phyloP scores from a whole-genome alignment of 2,797 vertebrate species.

The Paramormyrops hopkinsi region DNA sequence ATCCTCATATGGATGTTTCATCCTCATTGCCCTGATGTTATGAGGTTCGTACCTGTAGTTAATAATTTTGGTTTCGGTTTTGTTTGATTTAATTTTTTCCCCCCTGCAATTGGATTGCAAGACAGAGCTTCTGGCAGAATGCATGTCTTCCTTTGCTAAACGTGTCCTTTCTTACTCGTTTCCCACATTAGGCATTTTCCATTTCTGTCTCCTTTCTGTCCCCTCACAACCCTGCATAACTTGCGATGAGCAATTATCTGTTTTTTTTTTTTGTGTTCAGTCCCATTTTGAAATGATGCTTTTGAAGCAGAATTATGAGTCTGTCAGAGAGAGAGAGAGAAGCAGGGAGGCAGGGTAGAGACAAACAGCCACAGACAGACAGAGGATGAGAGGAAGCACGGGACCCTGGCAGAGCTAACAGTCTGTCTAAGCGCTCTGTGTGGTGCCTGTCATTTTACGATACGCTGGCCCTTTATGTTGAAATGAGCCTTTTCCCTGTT shows the following conservation, averaged over 20 bases:
- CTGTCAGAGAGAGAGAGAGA: slow-evolving; percentile 2
- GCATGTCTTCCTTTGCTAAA: not conserved
- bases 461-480: slow-evolving; percentile 16
- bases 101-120: not conserved
- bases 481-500: slow-evolving; percentile 6
- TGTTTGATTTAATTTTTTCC: not conserved
- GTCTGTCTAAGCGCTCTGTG: slow-evolving; percentile 4
- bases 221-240: slow-evolving; percentile 21
- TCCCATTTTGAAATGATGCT: slow-evolving; percentile 12
- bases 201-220: not conserved
- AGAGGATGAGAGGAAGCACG: not conserved
- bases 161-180: not conserved
- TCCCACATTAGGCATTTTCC: not conserved
- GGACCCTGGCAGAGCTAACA: not conserved
- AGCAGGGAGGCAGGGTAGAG: not conserved
- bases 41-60: not conserved
- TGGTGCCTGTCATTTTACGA: slow-evolving; percentile 18
- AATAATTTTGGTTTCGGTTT: not conserved
- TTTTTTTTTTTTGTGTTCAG: slow-evolving; percentile 19
- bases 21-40: not conserved
- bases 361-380: slow-evolving; percentile 11
- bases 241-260: slow-evolving; percentile 25
- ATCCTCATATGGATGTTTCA: not conserved
- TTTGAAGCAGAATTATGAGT: slow-evolving; percentile 18
- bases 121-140: not conserved